Evolutionary conservation across 1,140 invertebrate genomes (phyloP).

Genomic region (Drosophila pseudoananassae): DNA sequence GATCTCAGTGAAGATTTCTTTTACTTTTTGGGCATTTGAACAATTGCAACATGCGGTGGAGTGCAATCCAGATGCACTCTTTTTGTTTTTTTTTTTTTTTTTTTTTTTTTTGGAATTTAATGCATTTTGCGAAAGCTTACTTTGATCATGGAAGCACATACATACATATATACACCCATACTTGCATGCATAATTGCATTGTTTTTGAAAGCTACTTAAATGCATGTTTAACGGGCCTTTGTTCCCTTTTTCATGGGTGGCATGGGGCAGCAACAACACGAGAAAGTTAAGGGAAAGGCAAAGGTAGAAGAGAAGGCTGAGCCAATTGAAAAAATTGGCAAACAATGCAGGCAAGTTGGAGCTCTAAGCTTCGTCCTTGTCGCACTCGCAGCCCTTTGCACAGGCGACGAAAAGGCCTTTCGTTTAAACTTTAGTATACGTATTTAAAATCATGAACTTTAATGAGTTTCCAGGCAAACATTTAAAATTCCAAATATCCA

Average conservation of each 20-base stretch:
- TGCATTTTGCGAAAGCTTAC: slow-evolving; percentile 44
- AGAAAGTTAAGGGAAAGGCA: slow-evolving; percentile 14
- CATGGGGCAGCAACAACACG: too few relatives aligned
- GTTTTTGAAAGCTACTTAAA: slow-evolving; percentile 25
- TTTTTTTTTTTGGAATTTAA: slow-evolving; percentile 44
- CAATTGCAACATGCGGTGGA: slow-evolving; percentile 74
- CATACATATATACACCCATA: too few relatives aligned
- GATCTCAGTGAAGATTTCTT: slow-evolving; percentile 23
- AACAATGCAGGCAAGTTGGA: slow-evolving; percentile 21
- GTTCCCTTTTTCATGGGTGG: slow-evolving; percentile 23
- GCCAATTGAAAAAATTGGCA: slow-evolving; percentile 31
- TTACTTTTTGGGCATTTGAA: slow-evolving; percentile 17
- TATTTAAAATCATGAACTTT: too few relatives aligned
- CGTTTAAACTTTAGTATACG: too few relatives aligned
- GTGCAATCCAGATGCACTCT: slow-evolving; percentile 46
- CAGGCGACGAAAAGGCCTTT: slow-evolving; percentile 15
- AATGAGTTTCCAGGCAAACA: too few relatives aligned
- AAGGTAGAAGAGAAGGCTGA: not conserved
- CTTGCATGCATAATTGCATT: slow-evolving; percentile 31
- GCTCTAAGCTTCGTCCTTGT: slow-evolving; percentile 29
- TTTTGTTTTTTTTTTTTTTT: not conserved
- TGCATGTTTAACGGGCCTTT: slow-evolving; percentile 2
- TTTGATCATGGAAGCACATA: not conserved
- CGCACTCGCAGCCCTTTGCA: slow-evolving; percentile 1
- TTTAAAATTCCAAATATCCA: too few relatives aligned